Conservation (phyloP, 1,140 invertebrate genomes). For the Drosophila baimaii region DNA sequence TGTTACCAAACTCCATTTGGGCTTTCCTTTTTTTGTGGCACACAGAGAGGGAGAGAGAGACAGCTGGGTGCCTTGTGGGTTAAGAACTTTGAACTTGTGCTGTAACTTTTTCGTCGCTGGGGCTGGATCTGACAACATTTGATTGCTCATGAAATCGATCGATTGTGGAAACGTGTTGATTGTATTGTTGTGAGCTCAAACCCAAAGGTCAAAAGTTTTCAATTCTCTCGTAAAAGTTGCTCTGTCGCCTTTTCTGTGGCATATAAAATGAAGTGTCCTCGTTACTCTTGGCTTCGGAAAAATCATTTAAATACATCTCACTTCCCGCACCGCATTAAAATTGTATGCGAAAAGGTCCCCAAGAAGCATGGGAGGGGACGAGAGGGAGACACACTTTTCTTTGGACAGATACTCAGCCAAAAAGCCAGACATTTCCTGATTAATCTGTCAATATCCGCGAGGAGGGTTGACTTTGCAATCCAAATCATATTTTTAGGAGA, state of each 20-base stretch:
- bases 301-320: slow-evolving; percentile 71
- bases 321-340: slow-evolving; percentile 59
- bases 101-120: slow-evolving; percentile 64
- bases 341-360: slow-evolving; percentile 34
- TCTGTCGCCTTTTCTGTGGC: slow-evolving; percentile 48
- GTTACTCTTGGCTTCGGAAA: slow-evolving; percentile 47
- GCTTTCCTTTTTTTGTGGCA: slow-evolving; percentile 27
- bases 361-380: background rate
- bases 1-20: slow-evolving; percentile 44
- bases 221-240: slow-evolving; percentile 71
- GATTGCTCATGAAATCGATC: slow-evolving; percentile 80
- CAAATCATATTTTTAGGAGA: slow-evolving; percentile 25
- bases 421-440: slow-evolving; percentile 24
- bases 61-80: slow-evolving; percentile 46
- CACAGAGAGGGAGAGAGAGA: background rate
- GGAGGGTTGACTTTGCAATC: slow-evolving; percentile 13
- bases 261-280: slow-evolving; percentile 70
- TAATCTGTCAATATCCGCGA: slow-evolving; percentile 28
- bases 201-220: slow-evolving; percentile 75
- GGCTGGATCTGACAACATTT: slow-evolving; percentile 76
- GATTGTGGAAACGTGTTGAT: slow-evolving; percentile 79
- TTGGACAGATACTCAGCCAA: slow-evolving; percentile 9
- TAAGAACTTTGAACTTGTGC: slow-evolving; percentile 76
- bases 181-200: slow-evolving; percentile 61
- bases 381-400: background rate